Base-by-base conservation (phyloP, 2,797 vertebrate species). In the Lindbergichthys nudifrons region DNA sequence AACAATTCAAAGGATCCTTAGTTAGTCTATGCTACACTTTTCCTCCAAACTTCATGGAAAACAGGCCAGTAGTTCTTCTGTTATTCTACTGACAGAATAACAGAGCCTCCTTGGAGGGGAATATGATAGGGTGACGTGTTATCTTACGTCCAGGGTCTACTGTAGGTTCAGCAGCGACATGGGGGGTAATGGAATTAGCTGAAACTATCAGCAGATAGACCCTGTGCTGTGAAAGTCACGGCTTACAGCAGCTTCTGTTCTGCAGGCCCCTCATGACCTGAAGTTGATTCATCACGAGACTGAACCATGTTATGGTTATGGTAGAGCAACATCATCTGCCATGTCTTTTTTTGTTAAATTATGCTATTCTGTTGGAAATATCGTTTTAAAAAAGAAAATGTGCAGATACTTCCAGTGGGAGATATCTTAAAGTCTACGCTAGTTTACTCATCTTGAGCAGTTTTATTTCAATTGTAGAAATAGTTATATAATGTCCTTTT, bases 201-300 rank as follows among this genome's bases (percentile, higher is more conserved):
- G 3, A 14, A 32, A 51, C 32, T 59, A 50, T 62, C 15, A 64
- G 30, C 76, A 79, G 75, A 69, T 65, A 39, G 41, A 7, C 18
- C 10, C 21, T 41, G 41, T 11, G 50, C 65, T 67, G 62, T 63
- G 52, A 48, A 18, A 30, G 19, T 70, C 56, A 46, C 26, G 48
- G 42, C 58, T 69, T 42, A 58, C 19, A 50, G 52, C 12, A 62
- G 21, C 21, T 43, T 73, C 58, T 62, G 47, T 43, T 47, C 42
- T 3, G 15, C 67, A 43, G 62, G 45, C n/a, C 23, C 21, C 23
- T 57, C 21, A 14, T 64, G 56, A 69, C 69, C 45, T 26, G 23
- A 48, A 16, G n/a, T 3, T 26, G 62, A 47, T 73, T 70, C 51
- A 53, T 54, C 53, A 61, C 52, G 48, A 71, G 50, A 73, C 47